These are phyloP conservation scores for Rhincodon typus DNA, from an alignment of 2,797 vertebrate species.

Conservation along the genomic window DNA sequence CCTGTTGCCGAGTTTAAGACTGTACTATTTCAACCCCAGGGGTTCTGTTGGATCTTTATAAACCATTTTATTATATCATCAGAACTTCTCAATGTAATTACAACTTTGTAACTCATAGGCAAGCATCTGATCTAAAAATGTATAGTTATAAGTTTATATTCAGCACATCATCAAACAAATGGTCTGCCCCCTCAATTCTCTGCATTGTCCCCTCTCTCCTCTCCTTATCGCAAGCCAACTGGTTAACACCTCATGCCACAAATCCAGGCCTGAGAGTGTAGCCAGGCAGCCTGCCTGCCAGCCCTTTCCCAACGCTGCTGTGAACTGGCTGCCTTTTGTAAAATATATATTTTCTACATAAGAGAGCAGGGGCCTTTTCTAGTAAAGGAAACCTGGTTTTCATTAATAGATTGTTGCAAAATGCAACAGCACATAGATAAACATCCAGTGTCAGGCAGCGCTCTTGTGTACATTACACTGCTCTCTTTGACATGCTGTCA, in stretches of 20 bases:
- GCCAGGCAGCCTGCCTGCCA: slow-evolving; percentile 4
- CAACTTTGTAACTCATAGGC: not conserved
- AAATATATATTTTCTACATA: slow-evolving; percentile 32
- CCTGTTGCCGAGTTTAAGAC: slow-evolving; percentile 19
- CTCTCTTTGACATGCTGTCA: slow-evolving; percentile 28
- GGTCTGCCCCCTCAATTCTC: too few species aligned
- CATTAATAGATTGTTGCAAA: slow-evolving; percentile 34
- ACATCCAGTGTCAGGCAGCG: slow-evolving; percentile 27
- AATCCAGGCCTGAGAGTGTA: not conserved
- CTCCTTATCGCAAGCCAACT: too few species aligned
- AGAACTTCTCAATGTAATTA: not conserved
- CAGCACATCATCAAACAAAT: not conserved
- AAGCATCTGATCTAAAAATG: not conserved
- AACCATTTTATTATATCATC: slow-evolving; percentile 28
- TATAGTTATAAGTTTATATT: not conserved
- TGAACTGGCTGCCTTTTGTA: slow-evolving; percentile 32
- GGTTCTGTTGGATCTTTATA: slow-evolving; percentile 5
- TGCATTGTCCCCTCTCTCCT: not conserved
- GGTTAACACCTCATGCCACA: not conserved
- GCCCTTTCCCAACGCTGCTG: not conserved
- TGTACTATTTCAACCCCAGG: slow-evolving; percentile 3
- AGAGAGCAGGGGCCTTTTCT: slow-evolving; percentile 30
- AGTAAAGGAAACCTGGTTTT: slow-evolving; percentile 25
- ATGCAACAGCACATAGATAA: slow-evolving; percentile 28
- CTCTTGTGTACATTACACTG: not conserved